Conservation (phyloP, 2,888 invertebrate genomes). For the Troides oblongomaculatus region DNA sequence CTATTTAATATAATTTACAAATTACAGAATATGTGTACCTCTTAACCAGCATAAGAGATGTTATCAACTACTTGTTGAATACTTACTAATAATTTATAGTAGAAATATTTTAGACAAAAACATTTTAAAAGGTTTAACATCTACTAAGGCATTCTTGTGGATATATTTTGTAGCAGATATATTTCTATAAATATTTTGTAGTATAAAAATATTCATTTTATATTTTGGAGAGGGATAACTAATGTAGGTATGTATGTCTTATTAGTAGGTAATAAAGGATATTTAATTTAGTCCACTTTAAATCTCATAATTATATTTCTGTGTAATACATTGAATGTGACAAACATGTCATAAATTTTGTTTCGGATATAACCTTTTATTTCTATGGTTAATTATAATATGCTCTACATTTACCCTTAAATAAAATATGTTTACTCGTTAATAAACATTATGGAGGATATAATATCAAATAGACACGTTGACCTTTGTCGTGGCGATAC, state of each 20-base stretch:
- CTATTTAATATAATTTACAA: constrained; percentile 55
- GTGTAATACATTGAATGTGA: neutral
- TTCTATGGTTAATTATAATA: neutral
- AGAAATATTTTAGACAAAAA: constrained; percentile 36
- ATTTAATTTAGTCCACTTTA: neutral
- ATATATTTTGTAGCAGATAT: constrained; percentile 32
- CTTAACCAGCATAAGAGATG: constrained; percentile 72
- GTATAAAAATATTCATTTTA: constrained; percentile 5
- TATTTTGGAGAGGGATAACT: neutral
- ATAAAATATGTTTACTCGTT: neutral
- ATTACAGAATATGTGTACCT: constrained; percentile 73
- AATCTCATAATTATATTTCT: neutral
- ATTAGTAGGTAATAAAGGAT: neutral
- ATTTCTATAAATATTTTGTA: constrained; percentile 19
- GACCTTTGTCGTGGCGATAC: neutral
- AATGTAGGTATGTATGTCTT: too few relatives aligned
- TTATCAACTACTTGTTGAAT: constrained; percentile 30
- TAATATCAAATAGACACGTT: neutral
- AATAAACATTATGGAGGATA: neutral
- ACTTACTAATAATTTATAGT: constrained; percentile 36
- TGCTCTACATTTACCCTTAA: too few relatives aligned
- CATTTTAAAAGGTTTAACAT: constrained; percentile 25
- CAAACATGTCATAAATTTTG: neutral
- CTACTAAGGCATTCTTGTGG: constrained; percentile 58
- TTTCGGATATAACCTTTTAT: neutral